phyloP scores from a whole-genome alignment of 2,113 vertebrate species.

The Chaetura pelagica region DNA sequence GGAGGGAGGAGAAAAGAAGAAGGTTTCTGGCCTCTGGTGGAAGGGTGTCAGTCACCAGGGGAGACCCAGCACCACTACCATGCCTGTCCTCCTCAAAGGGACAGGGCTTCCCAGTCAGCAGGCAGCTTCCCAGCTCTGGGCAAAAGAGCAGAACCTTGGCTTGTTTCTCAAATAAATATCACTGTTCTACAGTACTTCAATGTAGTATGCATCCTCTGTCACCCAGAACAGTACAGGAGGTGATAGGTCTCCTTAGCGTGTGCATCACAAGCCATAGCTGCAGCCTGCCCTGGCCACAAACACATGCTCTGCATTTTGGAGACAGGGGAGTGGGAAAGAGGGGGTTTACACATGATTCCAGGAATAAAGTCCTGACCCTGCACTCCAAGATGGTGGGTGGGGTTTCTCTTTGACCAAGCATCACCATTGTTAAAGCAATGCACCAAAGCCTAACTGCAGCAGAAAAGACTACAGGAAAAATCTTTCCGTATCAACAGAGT shows the following conservation, averaged over 20 bases:
- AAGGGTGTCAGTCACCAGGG: neutral
- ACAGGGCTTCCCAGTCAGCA: neutral
- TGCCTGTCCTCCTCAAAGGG: neutral
- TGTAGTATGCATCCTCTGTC: neutral
- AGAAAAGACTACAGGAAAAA: neutral
- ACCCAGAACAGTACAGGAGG: neutral
- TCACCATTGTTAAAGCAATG: neutral
- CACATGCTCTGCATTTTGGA: fast-evolving
- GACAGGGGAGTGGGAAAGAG: neutral
- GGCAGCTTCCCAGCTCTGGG: neutral
- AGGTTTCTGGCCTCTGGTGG: neutral
- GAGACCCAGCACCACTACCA: neutral
- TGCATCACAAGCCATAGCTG: fast-evolving
- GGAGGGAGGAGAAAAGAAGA: neutral
- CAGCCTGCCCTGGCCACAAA: fast-evolving
- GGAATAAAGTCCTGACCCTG: neutral
- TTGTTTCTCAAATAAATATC: neutral
- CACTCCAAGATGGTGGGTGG: neutral
- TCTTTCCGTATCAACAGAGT: neutral
- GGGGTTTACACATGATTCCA: neutral
- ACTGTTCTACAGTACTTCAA: neutral
- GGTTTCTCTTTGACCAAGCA: neutral
- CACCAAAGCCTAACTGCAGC: fast-evolving
- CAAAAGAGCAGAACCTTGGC: neutral
- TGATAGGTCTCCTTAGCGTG: neutral